phyloP scores from a whole-genome alignment of 2,797 vertebrate species.

The Clarias laeviceps region DNA sequence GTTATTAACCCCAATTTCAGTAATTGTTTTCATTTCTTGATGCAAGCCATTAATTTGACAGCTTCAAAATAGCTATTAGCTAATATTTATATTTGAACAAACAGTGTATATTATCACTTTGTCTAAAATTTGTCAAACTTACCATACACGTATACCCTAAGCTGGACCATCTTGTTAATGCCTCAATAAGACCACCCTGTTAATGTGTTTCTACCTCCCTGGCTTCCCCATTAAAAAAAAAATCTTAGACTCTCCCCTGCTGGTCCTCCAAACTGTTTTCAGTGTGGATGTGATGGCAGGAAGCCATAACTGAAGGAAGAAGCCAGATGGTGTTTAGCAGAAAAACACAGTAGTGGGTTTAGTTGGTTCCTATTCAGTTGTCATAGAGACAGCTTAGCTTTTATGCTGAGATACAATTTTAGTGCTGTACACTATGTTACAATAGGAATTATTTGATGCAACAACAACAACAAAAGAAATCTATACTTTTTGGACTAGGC shows the following conservation, averaged over 20 bases:
- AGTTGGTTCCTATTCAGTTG: conserved; percentile 21
- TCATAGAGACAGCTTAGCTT: background rate
- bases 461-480: background rate
- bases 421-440: background rate
- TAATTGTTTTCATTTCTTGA: too few relatives aligned
- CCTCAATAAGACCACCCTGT: background rate
- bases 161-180: background rate
- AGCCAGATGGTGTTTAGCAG: conserved; percentile 30
- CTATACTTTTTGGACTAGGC: background rate
- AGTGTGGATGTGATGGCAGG: conserved; percentile 17
- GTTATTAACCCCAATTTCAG: too few relatives aligned
- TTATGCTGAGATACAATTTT: background rate
- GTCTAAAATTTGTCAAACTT: background rate
- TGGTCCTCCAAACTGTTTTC: conserved; percentile 30
- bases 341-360: conserved; percentile 36
- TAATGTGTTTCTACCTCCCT: background rate
- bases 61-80: too few relatives aligned
- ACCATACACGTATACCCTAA: background rate
- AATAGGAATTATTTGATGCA: background rate
- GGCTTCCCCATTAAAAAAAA: background rate
- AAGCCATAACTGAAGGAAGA: conserved; percentile 22
- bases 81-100: background rate
- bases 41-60: too few relatives aligned
- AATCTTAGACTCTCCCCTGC: background rate
- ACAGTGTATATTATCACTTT: background rate